Conservation (phyloP, 1,140 invertebrate species). For the Zaprionus camerounensis region DNA sequence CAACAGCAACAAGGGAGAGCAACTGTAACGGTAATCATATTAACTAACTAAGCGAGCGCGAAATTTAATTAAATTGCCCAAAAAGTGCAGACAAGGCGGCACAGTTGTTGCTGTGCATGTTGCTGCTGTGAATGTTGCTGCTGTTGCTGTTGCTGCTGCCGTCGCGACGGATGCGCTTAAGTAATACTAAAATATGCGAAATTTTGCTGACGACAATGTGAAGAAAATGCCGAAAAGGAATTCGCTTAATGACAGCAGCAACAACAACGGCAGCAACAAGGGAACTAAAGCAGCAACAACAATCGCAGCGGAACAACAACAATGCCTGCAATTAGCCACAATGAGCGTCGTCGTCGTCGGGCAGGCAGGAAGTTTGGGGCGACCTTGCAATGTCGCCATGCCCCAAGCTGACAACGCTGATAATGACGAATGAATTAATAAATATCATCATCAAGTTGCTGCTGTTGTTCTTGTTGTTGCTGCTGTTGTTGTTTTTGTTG, state of each 20-base stretch:
- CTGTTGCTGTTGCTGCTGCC: constrained; percentile 1
- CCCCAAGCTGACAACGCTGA: constrained; percentile 14
- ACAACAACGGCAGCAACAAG: constrained; percentile 26
- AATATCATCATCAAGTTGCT: constrained; percentile 9
- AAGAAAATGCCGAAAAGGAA: constrained; percentile 66
- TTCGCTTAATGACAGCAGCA: constrained; percentile 60
- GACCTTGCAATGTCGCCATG: constrained; percentile 76
- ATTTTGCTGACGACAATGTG: constrained; percentile 63
- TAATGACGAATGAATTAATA: not conserved
- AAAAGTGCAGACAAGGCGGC: constrained; percentile 44
- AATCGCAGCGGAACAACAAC: constrained; percentile 35
- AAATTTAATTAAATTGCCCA: constrained; percentile 74
- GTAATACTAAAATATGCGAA: constrained; percentile 65
- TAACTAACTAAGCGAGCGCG: constrained; percentile 62
- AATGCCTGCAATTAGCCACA: constrained; percentile 66
- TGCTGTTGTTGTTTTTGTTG: constrained; percentile 6
- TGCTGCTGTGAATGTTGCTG: constrained; percentile 5
- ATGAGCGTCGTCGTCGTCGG: constrained; percentile 41
- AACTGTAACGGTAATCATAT: constrained; percentile 70
- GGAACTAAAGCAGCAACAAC: constrained; percentile 31
- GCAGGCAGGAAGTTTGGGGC: constrained; percentile 70
- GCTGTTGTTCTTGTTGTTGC: not conserved
- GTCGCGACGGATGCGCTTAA: constrained; percentile 58
- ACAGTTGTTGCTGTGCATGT: constrained; percentile 9
- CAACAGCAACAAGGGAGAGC: constrained; percentile 5